These are phyloP conservation scores for Spizaetus ornatus DNA, from an alignment of 2,113 vertebrate genomes.

Conservation along the genomic window DNA sequence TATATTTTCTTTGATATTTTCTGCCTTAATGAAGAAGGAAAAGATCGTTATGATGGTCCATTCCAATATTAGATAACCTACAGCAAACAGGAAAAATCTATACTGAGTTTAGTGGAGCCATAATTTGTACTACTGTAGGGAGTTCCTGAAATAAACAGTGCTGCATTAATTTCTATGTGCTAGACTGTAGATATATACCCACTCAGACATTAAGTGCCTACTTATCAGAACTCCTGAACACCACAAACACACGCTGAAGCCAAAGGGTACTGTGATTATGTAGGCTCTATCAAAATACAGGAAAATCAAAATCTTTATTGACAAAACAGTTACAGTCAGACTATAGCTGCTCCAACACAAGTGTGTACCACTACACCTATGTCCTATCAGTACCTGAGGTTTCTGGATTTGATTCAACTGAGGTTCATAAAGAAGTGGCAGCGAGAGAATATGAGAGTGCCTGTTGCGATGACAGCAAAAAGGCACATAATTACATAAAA, in stretches of 20 bases:
- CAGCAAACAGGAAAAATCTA: conserved; percentile 7
- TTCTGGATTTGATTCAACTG: not conserved
- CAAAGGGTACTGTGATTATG: not conserved
- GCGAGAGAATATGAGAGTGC: not conserved
- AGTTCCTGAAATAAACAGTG: conserved; percentile 27
- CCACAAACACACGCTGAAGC: not conserved
- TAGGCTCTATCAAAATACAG: not conserved
- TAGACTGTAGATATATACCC: not conserved
- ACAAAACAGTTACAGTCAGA: not conserved
- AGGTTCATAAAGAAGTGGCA: not conserved
- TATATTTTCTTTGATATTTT: not conserved
- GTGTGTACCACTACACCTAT: not conserved
- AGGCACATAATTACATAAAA: not conserved
- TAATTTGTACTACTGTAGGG: not conserved
- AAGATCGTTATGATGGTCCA: not conserved
- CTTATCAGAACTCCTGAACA: conserved; percentile 4
- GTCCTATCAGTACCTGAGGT: not conserved
- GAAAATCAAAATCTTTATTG: not conserved
- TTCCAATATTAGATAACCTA: not conserved
- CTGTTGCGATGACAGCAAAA: not conserved
- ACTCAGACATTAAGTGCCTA: conserved; percentile 21
- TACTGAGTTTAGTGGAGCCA: not conserved
- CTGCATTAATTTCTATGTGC: not conserved
- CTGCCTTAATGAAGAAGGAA: not conserved
- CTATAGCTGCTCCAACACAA: not conserved